These are phyloP conservation scores for Gymnobelideus leadbeateri DNA, from an alignment of 2,113 vertebrate species.

Conservation along the genomic window DNA sequence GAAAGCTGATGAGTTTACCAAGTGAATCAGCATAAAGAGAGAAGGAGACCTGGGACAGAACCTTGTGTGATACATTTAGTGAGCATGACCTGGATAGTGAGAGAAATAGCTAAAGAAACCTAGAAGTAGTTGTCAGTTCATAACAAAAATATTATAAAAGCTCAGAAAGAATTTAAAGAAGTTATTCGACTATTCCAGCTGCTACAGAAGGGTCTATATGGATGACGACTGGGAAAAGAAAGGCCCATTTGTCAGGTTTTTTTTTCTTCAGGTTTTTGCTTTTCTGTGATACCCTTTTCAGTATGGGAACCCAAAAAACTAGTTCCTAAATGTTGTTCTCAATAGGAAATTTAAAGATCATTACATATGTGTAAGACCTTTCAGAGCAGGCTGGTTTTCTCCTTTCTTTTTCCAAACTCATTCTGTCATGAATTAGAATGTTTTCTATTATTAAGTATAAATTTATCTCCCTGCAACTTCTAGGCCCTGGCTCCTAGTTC, in stretches of 20 bases:
- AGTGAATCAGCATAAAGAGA: neutral
- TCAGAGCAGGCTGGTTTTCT: neutral
- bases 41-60: neutral
- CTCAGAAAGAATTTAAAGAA: neutral
- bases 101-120: neutral
- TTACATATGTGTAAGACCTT: neutral
- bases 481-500: neutral
- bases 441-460: neutral
- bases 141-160: neutral
- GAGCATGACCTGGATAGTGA: neutral
- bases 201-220: neutral
- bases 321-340: neutral
- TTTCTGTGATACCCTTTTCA: neutral
- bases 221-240: neutral
- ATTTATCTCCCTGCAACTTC: neutral
- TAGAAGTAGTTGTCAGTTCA: neutral
- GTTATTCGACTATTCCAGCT: neutral
- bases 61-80: neutral
- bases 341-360: neutral
- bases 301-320: neutral
- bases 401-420: neutral
- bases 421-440: neutral
- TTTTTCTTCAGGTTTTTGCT: neutral
- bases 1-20: neutral
- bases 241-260: neutral